Evolutionary conservation across 2,113 vertebrate genomes (phyloP).

Genomic region (Motacilla alba): DNA sequence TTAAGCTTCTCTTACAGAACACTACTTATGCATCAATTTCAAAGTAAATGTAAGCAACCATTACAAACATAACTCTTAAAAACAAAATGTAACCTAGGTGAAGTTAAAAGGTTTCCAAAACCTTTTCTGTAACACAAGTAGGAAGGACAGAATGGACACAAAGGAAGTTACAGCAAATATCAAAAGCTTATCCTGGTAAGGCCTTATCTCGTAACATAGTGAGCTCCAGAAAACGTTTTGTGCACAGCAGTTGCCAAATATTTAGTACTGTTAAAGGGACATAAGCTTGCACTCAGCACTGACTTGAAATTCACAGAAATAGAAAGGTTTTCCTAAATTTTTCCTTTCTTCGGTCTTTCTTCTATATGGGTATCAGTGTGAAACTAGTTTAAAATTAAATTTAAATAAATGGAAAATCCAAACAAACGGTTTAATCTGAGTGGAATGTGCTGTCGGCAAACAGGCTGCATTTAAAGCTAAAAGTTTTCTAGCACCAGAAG

Average conservation of each 20-base stretch:
- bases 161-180: background rate
- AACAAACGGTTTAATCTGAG: background rate
- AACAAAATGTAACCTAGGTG: background rate
- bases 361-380: background rate
- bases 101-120: background rate
- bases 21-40: background rate
- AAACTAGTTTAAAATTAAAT: background rate
- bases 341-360: background rate
- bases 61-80: background rate
- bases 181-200: background rate
- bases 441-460: conserved; percentile 41
- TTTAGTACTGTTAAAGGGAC: background rate
- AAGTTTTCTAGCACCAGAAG: conserved; percentile 15
- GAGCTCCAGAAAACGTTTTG: background rate
- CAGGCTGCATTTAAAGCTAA: background rate
- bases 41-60: background rate
- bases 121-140: background rate
- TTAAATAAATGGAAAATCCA: conserved; percentile 14
- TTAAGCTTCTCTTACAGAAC: background rate
- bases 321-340: background rate
- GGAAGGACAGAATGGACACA: background rate
- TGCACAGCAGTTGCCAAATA: background rate
- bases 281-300: background rate
- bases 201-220: background rate
- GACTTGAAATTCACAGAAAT: background rate